phyloP scores from a whole-genome alignment of 1,140 invertebrate species.

The Choristoneura fumiferana region DNA sequence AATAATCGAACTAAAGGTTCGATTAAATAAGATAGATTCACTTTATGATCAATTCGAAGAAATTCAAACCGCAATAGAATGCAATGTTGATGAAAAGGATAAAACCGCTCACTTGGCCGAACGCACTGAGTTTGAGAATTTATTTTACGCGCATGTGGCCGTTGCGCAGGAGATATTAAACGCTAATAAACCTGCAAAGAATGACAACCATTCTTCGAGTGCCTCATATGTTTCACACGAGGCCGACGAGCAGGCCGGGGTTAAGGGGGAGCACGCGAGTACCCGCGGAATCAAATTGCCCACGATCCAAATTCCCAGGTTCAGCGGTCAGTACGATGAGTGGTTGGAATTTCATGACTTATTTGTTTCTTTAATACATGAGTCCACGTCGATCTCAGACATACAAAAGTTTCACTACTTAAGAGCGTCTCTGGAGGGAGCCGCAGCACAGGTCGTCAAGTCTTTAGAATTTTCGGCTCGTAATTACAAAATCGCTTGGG shows the following conservation, averaged over 20 bases:
- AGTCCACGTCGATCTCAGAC: constrained; percentile 22
- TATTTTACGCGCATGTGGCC: background rate
- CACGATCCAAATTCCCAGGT: constrained; percentile 28
- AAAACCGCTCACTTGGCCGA: background rate
- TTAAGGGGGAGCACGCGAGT: background rate
- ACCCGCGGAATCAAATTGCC: constrained; percentile 23
- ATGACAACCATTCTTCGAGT: background rate
- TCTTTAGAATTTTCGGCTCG: constrained; percentile 25
- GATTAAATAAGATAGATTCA: no score
- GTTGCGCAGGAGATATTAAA: background rate
- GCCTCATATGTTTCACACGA: constrained; percentile 7
- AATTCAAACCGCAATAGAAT: no score
- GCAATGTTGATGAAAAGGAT: constrained; percentile 11
- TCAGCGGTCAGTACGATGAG: constrained; percentile 27
- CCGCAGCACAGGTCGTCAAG: constrained; percentile 31
- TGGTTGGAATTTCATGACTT: constrained; percentile 36
- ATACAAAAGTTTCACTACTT: constrained; percentile 47
- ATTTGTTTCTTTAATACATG: constrained; percentile 34
- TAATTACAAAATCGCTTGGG: constrained; percentile 15
- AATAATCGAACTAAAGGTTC: no score
- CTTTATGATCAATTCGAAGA: no score
- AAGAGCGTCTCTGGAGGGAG: constrained; percentile 29
- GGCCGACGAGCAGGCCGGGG: no score
- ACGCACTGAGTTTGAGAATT: background rate
- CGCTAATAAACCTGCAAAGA: background rate